phyloP scores from a whole-genome alignment of 2,888 invertebrate genomes.

The Eupithecia subfuscata region DNA sequence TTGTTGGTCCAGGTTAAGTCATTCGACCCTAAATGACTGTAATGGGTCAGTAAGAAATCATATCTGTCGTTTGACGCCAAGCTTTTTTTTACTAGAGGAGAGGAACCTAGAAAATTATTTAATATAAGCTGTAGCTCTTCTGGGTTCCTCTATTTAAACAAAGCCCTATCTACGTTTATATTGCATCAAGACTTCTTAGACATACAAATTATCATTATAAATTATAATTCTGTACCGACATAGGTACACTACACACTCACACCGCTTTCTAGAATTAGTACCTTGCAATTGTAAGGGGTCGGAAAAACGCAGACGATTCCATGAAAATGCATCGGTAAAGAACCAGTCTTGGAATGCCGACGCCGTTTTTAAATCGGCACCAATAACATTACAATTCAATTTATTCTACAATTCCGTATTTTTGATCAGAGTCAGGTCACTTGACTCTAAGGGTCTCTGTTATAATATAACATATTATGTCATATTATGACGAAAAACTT shows the following conservation, averaged over 20 bases:
- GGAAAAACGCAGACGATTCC: conserved; percentile 81
- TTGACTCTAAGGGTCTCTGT: neutral
- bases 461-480: too few relatives aligned
- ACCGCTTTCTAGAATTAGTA: conserved; percentile 81
- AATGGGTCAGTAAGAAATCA: neutral
- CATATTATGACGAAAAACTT: too few relatives aligned
- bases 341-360: conserved; percentile 77
- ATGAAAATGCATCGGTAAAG: conserved; percentile 81
- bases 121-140: too few relatives aligned
- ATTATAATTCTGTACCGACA: conserved; percentile 49
- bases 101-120: too few relatives aligned
- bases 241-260: neutral
- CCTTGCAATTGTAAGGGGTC: conserved; percentile 81
- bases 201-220: conserved; percentile 50
- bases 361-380: conserved; percentile 69
- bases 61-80: neutral
- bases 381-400: conserved; percentile 64
- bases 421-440: neutral
- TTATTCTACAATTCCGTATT: conserved; percentile 24
- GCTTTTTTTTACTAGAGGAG: neutral
- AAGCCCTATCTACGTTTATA: too few relatives aligned
- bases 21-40: neutral
- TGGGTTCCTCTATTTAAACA: too few relatives aligned
- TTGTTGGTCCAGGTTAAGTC: neutral
- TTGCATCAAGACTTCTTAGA: neutral